A percentile compares a stretch with the other conserved stretches of the same genome.
Conservation (phyloP, 2,888 invertebrate species). For the Abscondita cerata region DNA sequence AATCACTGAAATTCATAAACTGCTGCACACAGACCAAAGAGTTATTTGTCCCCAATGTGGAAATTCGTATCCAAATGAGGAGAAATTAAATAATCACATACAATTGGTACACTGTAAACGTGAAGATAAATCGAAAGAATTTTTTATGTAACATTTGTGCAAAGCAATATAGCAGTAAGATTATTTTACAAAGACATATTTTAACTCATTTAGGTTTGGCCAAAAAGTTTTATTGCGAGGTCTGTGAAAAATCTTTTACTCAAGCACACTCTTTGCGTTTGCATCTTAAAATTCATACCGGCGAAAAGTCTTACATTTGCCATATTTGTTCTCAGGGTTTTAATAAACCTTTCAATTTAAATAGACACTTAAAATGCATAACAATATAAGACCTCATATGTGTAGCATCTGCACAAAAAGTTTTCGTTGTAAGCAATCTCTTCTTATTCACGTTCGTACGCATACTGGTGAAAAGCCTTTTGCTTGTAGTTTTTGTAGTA, state of each 20-base stretch:
- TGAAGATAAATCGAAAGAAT: slow-evolving; percentile 32
- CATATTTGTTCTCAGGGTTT: slow-evolving; percentile 20
- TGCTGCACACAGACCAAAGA: slow-evolving; percentile 43
- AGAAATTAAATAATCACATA: slow-evolving; percentile 45
- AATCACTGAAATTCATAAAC: slow-evolving; percentile 46
- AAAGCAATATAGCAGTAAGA: slow-evolving; percentile 41
- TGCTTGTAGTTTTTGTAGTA: slow-evolving; percentile 10
- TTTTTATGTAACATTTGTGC: slow-evolving; percentile 39
- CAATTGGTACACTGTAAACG: slow-evolving; percentile 35
- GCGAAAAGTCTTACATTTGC: slow-evolving; percentile 20
- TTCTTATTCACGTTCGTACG: slow-evolving; percentile 13
- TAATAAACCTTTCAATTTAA: slow-evolving; percentile 20
- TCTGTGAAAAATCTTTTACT: slow-evolving; percentile 17
- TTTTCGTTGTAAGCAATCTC: slow-evolving; percentile 9
- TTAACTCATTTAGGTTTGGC: slow-evolving; percentile 6
- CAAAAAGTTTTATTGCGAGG: slow-evolving; percentile 9
- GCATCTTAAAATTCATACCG: slow-evolving; percentile 20
- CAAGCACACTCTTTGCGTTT: slow-evolving; percentile 9
- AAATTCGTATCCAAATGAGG: slow-evolving; percentile 44
- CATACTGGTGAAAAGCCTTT: slow-evolving; percentile 24
- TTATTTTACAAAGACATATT: slow-evolving; percentile 41
- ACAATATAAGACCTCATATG: slow-evolving; percentile 12
- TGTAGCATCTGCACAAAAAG: slow-evolving; percentile 14
- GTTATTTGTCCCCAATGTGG: slow-evolving; percentile 45
- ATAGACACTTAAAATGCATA: slow-evolving; percentile 15